Evolutionary conservation across 2,113 vertebrate genomes (phyloP).

Genomic region (Turnix velox): DNA sequence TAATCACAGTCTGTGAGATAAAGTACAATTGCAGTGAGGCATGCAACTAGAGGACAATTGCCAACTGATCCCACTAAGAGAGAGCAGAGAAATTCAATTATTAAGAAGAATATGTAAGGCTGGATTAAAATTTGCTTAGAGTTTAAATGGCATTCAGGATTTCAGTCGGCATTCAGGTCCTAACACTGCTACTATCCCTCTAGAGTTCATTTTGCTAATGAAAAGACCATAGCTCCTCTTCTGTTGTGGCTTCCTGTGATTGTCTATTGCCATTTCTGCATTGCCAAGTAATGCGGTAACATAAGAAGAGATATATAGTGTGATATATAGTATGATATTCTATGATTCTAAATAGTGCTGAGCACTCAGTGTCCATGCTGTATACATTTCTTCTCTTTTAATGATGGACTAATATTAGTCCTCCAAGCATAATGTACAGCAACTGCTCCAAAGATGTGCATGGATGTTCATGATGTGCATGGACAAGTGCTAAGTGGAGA

Average conservation of each 20-base stretch:
- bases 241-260: not conserved
- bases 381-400: not conserved
- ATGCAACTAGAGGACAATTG: not conserved
- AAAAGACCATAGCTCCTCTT: not conserved
- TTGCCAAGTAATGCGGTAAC: not conserved
- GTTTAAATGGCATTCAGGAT: not conserved
- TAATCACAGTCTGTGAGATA: not conserved
- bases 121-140: not conserved
- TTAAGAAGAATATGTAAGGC: not conserved
- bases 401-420: not conserved
- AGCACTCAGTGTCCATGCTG: rapidly evolving
- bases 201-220: not conserved
- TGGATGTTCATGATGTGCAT: not conserved
- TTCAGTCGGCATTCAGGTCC: not conserved
- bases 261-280: not conserved
- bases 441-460: not conserved
- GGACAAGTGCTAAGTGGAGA: not conserved
- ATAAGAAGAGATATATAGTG: not conserved
- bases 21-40: not conserved
- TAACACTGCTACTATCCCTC: not conserved
- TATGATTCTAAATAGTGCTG: too few species aligned
- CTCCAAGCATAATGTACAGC: not conserved
- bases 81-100: not conserved
- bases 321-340: too few species aligned
- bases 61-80: not conserved